Conservation (phyloP, 2,888 invertebrate genomes). For the Agriotes lineatus region DNA sequence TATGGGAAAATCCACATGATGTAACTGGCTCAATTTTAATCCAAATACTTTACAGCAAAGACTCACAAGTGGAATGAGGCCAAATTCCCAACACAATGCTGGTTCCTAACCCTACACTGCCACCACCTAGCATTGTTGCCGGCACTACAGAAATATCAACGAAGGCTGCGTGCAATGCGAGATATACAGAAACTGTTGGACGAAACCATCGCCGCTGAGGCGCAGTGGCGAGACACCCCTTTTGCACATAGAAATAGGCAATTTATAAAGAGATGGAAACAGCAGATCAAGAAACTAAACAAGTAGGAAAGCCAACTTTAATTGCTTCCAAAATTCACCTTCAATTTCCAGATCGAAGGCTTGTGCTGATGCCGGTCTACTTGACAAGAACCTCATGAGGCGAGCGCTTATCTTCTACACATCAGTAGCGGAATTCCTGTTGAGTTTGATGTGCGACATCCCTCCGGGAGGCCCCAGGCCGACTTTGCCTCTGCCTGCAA, state of each 20-base stretch:
- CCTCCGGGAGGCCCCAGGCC: slow-evolving; percentile 68
- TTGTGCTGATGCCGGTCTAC: slow-evolving; percentile 90
- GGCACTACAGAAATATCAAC: slow-evolving; percentile 86
- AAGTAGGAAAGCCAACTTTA: slow-evolving; percentile 66
- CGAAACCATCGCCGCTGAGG: slow-evolving; percentile 84
- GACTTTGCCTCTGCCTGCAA: slow-evolving; percentile 71
- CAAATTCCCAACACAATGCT: slow-evolving; percentile 96
- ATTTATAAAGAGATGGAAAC: slow-evolving; percentile 87
- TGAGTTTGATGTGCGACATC: slow-evolving; percentile 73
- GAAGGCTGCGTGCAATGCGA: slow-evolving; percentile 80
- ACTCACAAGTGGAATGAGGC: slow-evolving; percentile 79
- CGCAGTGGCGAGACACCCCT: slow-evolving; percentile 84
- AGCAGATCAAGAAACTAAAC: slow-evolving; percentile 83
- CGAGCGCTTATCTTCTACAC: slow-evolving; percentile 90
- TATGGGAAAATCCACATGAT: too few relatives aligned
- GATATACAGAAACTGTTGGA: slow-evolving; percentile 91
- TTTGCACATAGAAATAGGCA: slow-evolving; percentile 84
- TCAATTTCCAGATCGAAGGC: slow-evolving; percentile 80
- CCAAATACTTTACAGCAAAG: slow-evolving; percentile 67
- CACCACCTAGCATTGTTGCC: slow-evolving; percentile 94
- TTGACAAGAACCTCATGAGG: slow-evolving; percentile 86
- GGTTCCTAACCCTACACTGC: slow-evolving; percentile 95
- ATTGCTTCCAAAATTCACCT: slow-evolving; percentile 49
- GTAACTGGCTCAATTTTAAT: too few relatives aligned
- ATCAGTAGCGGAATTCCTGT: slow-evolving; percentile 84